Evolutionary conservation across 2,888 invertebrate species (phyloP), one percentile per base, ranked within the genome.

Genomic region (Uloborus plumipes): DNA sequence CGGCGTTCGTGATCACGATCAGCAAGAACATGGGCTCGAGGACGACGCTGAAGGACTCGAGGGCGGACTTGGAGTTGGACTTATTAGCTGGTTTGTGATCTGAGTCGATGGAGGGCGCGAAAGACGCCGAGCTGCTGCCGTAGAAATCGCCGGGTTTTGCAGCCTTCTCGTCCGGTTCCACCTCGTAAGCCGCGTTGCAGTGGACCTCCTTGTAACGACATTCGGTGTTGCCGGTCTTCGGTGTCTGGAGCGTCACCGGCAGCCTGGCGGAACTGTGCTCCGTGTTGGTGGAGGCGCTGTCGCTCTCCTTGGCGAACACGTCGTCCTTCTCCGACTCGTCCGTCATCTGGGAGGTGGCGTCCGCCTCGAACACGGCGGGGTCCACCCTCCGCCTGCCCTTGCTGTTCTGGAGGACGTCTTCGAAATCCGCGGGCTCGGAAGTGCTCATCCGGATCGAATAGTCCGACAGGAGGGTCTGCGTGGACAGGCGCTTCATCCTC

Each of bases 1-100:
- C 26, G 7, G 84, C 78, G 16, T 69, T 74, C 26, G 84, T 74
- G 31, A 84, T 51, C 13, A 71, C 71, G 18, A 78, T 66, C n/a
- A 79, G 50, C 22, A 73, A 6, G n/a, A 84, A 84, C 16, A 79
- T 51, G 11, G 84, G 84, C 7, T 84, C 83, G 22, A n/a, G 70
- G 9, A 84, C 50, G 16, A 84, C 49, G 6, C 62, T 74, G 20
- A 82, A 82, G 3, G 66, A 18, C 6, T 39, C 49, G 0, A 69
- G 18, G 7, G 49, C n/a, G 9, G 53, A 18, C 26, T 31, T 31
- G 31, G 31, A 31, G 2, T 31, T 31, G 4, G n/a, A n/a, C n/a
- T n/a, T n/a, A n/a, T n/a, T n/a, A n/a, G 31, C 31, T 2, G 31
- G 31, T 31, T 31, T 7, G 7, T 2, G 31, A 31, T 31, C 31